Conservation (phyloP, 2,113 vertebrate species). For the Paramormyrops kingsleyae region DNA sequence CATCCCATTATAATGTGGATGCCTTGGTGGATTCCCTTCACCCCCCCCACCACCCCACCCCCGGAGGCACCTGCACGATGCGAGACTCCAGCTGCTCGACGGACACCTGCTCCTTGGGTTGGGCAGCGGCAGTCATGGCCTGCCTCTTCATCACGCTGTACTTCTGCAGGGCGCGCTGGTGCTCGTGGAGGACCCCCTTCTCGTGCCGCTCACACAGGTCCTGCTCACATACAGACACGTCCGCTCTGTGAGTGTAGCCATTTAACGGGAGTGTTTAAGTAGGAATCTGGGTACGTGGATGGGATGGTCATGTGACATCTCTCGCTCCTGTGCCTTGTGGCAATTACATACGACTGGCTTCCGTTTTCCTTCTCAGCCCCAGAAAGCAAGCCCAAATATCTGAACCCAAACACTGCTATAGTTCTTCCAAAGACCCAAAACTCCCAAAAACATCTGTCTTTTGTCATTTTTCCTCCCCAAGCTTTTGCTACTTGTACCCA, state of each 20-base stretch:
- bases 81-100: conserved; percentile 91
- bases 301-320: not conserved
- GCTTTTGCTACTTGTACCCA: not conserved
- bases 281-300: not conserved
- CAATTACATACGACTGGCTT: not conserved
- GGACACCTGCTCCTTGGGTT: conserved; percentile 76
- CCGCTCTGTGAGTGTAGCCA: not conserved
- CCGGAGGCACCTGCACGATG: conserved; percentile 76
- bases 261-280: not conserved
- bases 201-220: conserved; percentile 93
- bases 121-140: conserved; percentile 77
- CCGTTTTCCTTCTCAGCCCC: not conserved
- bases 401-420: not conserved
- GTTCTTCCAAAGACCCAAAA: not conserved
- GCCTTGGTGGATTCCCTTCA: not conserved
- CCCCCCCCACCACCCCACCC: not conserved
- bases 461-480: not conserved
- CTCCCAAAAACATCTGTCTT: not conserved
- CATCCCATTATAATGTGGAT: not conserved
- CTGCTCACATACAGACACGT: conserved; percentile 45
- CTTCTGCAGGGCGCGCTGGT: conserved; percentile 89
- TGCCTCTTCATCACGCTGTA: conserved; percentile 91
- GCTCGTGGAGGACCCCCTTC: conserved; percentile 87
- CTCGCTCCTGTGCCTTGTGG: not conserved
- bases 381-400: not conserved